Evolutionary conservation across 1,140 invertebrate genomes (phyloP), one percentile per base, ranked within the genome.

Genomic region (Hirudo medicinalis): DNA sequence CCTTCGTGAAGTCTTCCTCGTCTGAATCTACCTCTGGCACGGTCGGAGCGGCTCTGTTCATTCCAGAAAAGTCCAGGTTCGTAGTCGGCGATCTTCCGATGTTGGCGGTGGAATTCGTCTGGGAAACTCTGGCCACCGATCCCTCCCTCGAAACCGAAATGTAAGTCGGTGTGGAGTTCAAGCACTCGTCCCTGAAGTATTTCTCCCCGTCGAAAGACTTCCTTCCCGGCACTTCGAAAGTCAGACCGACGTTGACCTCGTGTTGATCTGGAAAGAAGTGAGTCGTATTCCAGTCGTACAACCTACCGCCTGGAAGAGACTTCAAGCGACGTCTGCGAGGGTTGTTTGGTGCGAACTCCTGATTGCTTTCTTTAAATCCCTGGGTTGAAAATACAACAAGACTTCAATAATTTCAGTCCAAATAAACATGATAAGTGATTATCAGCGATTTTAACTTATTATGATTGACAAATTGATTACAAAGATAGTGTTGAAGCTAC

Each of bases 221-320:
- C 22, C 19, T 63, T 1, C 29, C 4, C 29, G 57, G 57, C 22
- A 32, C 57, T 20, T 63, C 22, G 57, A 63, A 63, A 32, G 57
- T 63, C 57, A 63, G 57, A 22, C 53, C 69, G 49, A 70, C 53
- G 69, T 70, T 25, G 36, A 70, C 32, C 49, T 70, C 53, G 69
- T 49, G 69, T 20, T 53, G 36, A 53, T 70, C 69, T 3, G 69
- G 69, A 25, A 53, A 70, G 69, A 70, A 70, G 53, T 70, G 69
- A 19, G 69, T 70, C 43, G 69, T 70, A 25, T 70, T 70, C 69
- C 69, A 70, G 53, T 70, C 53, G 69, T 70, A 70, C 32, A 54
- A n/a, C 29, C 69, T 43, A n/a, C 49, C 22, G 43, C 32, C 53
- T 22, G 69, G 17, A n/a, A 53, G 49, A 11, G 69, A 54, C 15